A percentile compares a stretch with the other conserved stretches of the same genome.
phyloP scores from a whole-genome alignment of 2,888 invertebrate species.

The Myopa testacea region DNA sequence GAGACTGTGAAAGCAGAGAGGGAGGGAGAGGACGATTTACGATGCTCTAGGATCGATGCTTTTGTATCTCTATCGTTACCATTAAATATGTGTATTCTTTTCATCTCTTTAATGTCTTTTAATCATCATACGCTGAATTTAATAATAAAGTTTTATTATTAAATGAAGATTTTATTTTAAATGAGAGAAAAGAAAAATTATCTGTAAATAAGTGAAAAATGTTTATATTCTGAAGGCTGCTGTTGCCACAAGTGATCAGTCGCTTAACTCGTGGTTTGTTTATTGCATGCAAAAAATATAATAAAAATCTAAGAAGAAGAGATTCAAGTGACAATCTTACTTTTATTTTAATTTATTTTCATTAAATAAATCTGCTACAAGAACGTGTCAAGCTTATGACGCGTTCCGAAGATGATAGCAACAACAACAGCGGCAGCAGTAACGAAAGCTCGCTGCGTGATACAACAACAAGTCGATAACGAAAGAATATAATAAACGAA shows the following conservation, averaged over 20 bases:
- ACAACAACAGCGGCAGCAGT: too few relatives aligned
- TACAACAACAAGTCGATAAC: background rate
- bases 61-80: too few relatives aligned
- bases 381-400: slow-evolving; percentile 5
- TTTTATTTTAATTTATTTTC: slow-evolving; percentile 22
- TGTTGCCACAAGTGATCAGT: slow-evolving; percentile 9
- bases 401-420: background rate
- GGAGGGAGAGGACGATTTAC: too few relatives aligned
- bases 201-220: background rate
- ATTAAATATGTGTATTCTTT: too few relatives aligned
- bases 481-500: background rate
- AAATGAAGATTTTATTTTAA: too few relatives aligned
- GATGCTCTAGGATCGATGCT: too few relatives aligned
- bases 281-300: background rate
- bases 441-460: too few relatives aligned
- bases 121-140: too few relatives aligned
- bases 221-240: background rate
- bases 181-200: background rate
- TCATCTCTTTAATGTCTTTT: too few relatives aligned
- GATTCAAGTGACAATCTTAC: background rate
- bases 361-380: background rate
- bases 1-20: too few relatives aligned
- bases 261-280: slow-evolving; percentile 30
- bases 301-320: background rate
- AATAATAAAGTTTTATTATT: too few relatives aligned